phyloP scores from a whole-genome alignment of 1,140 invertebrate genomes.

The Macrobrachium nipponense region DNA sequence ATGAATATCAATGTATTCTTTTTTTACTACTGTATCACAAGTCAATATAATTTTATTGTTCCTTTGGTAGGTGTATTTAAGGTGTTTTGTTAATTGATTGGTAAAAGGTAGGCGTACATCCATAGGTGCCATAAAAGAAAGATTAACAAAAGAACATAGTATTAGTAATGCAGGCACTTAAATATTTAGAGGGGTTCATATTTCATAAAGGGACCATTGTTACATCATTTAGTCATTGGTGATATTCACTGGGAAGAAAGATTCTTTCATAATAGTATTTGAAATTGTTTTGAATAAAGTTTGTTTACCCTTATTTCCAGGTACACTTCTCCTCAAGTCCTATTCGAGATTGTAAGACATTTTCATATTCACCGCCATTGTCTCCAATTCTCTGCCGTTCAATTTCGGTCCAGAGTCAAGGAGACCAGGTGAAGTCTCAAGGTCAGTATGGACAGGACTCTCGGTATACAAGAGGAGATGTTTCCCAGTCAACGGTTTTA shows the following conservation, averaged over 20 bases:
- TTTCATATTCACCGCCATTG: slow-evolving; percentile 1
- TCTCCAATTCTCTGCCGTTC: slow-evolving; percentile 3
- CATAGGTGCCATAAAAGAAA: neutral
- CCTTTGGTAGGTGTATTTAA: no score
- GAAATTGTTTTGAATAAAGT: no score
- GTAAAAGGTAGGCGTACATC: neutral
- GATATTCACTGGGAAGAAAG: no score
- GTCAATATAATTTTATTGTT: no score
- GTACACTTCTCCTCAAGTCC: slow-evolving; percentile 14
- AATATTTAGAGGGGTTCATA: no score
- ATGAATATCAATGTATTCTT: no score
- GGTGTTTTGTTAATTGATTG: neutral
- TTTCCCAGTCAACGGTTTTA: neutral
- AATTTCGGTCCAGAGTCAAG: neutral
- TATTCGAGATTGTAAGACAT: slow-evolving; percentile 1
- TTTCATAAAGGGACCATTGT: no score
- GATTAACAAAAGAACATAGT: neutral
- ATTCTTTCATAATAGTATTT: no score
- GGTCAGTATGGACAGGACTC: neutral
- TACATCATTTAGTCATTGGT: no score
- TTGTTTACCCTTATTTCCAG: neutral
- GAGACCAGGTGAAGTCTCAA: slow-evolving; percentile 1
- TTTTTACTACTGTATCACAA: no score
- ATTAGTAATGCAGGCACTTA: no score
- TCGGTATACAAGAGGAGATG: no score